Base-by-base conservation (phyloP, 2,113 vertebrate species). In the Vulpes ferrilata region DNA sequence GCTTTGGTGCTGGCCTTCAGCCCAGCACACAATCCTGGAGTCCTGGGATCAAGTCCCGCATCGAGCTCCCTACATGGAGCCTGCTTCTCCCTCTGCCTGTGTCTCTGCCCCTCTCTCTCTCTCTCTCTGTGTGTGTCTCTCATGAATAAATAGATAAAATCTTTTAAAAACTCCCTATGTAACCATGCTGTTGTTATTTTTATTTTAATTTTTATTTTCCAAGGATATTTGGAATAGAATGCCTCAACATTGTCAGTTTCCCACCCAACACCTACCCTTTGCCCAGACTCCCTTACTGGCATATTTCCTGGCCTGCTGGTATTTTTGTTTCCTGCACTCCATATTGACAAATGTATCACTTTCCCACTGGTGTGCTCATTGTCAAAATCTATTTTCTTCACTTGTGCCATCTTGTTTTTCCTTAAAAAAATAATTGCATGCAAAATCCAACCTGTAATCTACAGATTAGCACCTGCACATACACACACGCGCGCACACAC, bases 301-400 rank as follows among this genome's bases (percentile, higher is more conserved):
- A 27, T 27, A 59, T 92, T 51, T 86, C 69, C 81, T 62, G 57
- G 67, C 73, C 95, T 96, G 43, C 73, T 71, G 78, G n/a, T 51
- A 27, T 5, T 84, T 64, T 92, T 90, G 53, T 48, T 92, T 65
- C 15, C 60, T 86, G 64, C 60, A 11, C 23, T 79, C 88, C 79
- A 7, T 84, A 57, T 88, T 96, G 71, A 96, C 53, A 97, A 97
- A 94, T 57, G 5, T 35, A 79, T 73, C 43, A 19, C 84, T 84
- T 93, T 78, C 27, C 82, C 43, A 89, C 19, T 62, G 57, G 2
- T 32, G 35, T 30, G 3, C 15, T 64, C 60, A 88, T 51, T 94
- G 27, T 89, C 89, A 90, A 38, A 30, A 86, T 57, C 48, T 32
- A 19, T 87, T 95, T 97, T 11, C 20, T 85, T 87, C 60, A 35